Percentiles rank a stretch among this genome's conserved stretches.
These are phyloP conservation scores for Branchinecta lindahli DNA, from an alignment of 1,140 invertebrate genomes.

Conservation along the genomic window DNA sequence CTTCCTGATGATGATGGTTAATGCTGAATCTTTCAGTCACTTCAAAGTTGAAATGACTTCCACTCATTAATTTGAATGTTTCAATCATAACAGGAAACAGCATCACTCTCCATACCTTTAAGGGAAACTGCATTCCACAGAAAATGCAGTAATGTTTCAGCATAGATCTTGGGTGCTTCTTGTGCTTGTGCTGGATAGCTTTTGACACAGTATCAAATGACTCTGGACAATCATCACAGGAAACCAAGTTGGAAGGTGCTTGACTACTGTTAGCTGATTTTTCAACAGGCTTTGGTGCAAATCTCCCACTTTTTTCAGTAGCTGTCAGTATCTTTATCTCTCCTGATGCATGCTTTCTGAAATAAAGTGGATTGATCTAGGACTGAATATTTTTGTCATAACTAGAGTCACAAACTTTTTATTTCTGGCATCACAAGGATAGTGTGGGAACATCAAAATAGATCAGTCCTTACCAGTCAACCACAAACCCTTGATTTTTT, in stretches of 20 bases:
- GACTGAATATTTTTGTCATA: no score
- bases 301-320: background rate
- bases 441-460: no score
- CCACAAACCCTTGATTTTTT: no score
- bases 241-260: background rate
- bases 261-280: no score
- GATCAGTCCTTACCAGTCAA: no score
- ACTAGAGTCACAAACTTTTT: no score
- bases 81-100: no score
- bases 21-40: no score
- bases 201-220: slow-evolving; percentile 42
- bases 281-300: background rate
- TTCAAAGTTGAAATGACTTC: no score
- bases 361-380: background rate
- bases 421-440: no score
- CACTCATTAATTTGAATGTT: no score
- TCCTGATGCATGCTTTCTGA: background rate
- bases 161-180: slow-evolving; percentile 43
- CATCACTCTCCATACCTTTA: slow-evolving; percentile 40
- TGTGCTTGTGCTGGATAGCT: slow-evolving; percentile 50
- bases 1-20: no score
- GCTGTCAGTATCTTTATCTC: background rate
- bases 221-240: slow-evolving; percentile 43
- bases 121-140: slow-evolving; percentile 50
- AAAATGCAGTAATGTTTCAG: slow-evolving; percentile 46